A percentile compares a stretch with the other conserved stretches of the same genome.
These are phyloP conservation scores for Zosterops lateralis DNA, from an alignment of 2,113 vertebrate species.

Conservation along the genomic window DNA sequence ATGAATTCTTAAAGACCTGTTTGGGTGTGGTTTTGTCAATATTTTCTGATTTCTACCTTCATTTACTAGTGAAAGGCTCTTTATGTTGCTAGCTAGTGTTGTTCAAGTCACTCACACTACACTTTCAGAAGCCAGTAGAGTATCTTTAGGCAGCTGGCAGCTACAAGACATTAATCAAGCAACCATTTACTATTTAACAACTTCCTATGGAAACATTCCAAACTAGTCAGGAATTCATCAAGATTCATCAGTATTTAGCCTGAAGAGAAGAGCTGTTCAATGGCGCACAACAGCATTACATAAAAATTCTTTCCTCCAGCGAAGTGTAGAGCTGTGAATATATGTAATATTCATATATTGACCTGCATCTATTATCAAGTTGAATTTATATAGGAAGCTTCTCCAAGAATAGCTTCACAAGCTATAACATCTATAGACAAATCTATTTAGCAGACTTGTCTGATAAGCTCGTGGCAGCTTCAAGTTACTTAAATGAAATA, in stretches of 20 bases:
- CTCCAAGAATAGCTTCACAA: constrained; percentile 19
- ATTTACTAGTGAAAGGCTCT: constrained; percentile 2
- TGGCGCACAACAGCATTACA: not conserved
- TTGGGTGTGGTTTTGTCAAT: constrained; percentile 40
- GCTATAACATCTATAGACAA: not conserved
- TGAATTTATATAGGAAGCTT: not conserved
- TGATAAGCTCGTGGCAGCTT: constrained; percentile 22
- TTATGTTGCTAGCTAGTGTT: not conserved
- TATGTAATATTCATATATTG: not conserved
- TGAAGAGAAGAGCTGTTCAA: constrained; percentile 7
- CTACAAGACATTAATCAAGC: not conserved
- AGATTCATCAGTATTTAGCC: not conserved
- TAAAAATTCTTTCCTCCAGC: not conserved
- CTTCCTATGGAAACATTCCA: constrained; percentile 3
- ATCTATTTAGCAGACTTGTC: constrained; percentile 21
- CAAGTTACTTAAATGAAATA: constrained; percentile 18
- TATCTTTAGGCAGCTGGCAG: not conserved
- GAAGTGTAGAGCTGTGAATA: not conserved
- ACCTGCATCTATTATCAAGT: not conserved
- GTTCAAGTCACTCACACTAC: not conserved
- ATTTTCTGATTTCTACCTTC: constrained; percentile 18
- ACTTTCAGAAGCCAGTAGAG: not conserved
- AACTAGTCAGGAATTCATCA: not conserved
- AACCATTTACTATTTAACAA: not conserved
- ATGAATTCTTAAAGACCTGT: constrained; percentile 16